Evolutionary conservation across 2,113 vertebrate species (phyloP), one percentile per base, ranked within the genome.

Genomic region (Albula glossodonta): DNA sequence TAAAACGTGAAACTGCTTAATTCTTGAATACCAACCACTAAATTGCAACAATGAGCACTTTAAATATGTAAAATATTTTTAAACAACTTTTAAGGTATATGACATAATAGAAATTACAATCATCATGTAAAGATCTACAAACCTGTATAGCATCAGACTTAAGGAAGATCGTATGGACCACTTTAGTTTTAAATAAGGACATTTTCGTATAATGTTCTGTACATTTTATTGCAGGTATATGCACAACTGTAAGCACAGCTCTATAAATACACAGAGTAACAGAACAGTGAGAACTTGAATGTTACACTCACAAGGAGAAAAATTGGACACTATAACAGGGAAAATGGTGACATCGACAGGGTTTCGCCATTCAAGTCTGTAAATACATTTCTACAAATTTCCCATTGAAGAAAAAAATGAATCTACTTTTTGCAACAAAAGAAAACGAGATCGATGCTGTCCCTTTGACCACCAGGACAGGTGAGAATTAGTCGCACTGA

Each of bases 221-320:
- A 99, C 98, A 99, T 93, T 96, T 85, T 85, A 85, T 85, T 85
- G 84, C 84, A 78, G 53, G 84, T 85, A 66, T 85, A 85, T 79
- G 84, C 84, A 85, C 84, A 94, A 97, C 94, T 95, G 95, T 97
- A 97, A 99, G 97, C 97, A 96, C 95, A 96, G 96, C 96, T 97
- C 96, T 97, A 97, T 97, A 98, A 99, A 99, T 97, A 97, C 97
- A 98, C 95, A 90, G 96, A 93, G 93, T 94, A 93, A 95, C 53
- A 96, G 93, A 95, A 97, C 95, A 94, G 95, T 95, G 96, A 95
- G 97, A 97, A 96, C 93, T 93, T 95, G 95, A 95, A 93, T 94
- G 96, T 97, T 97, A 97, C 84, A 81, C 66, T 1, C 89, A 93
- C 93, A 91, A 94, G 92, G 91, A 90, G 92, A 91, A 91, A 91